These are phyloP conservation scores for Leiothrix lutea DNA, from an alignment of 2,113 vertebrate genomes.

Conservation along the genomic window DNA sequence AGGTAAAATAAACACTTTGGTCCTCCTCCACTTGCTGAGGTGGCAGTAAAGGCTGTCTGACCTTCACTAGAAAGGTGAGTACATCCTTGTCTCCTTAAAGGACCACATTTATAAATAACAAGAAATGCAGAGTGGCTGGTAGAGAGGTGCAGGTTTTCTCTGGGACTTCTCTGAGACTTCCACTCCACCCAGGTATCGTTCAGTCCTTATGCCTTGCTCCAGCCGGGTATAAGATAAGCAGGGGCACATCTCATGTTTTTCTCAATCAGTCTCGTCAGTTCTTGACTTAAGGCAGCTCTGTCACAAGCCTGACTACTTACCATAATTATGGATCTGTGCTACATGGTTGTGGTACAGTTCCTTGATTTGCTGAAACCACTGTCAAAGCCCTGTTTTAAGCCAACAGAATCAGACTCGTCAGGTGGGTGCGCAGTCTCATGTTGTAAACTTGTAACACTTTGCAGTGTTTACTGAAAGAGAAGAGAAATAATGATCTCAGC, in stretches of 20 bases:
- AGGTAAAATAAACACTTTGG: not conserved
- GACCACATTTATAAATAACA: not conserved
- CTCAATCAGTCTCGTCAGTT: not conserved
- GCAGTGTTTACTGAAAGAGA: not conserved
- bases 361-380: not conserved
- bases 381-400: not conserved
- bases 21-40: not conserved
- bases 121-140: not conserved
- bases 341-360: not conserved
- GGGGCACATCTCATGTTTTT: not conserved
- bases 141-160: not conserved
- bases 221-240: not conserved
- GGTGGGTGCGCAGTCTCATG: not conserved
- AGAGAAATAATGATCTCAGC: not conserved
- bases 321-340: not conserved
- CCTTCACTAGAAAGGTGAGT: not conserved
- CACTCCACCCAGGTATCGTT: rapidly evolving
- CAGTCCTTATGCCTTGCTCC: rapidly evolving
- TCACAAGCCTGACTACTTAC: not conserved
- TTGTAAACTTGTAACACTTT: not conserved
- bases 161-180: not conserved
- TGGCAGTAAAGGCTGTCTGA: not conserved
- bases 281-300: not conserved
- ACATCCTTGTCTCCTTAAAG: not conserved
- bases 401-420: not conserved